phyloP scores from a whole-genome alignment of 2,888 invertebrate species.

The Thereva unica region DNA sequence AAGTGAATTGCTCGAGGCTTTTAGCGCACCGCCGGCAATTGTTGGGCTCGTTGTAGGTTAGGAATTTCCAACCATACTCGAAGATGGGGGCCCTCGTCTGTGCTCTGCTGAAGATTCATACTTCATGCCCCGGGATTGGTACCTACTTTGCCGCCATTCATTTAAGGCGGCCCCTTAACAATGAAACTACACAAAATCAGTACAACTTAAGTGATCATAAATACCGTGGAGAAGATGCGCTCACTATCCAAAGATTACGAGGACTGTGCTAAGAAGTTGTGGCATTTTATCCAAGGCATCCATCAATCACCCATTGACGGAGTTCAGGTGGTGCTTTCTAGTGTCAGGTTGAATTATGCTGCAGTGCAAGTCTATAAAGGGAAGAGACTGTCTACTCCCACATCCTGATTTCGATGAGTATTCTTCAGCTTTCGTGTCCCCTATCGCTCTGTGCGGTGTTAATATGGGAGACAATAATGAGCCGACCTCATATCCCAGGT shows the following conservation, averaged over 20 bases:
- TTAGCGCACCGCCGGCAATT: conserved; percentile 39
- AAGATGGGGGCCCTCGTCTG: not conserved
- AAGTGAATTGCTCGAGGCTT: conserved; percentile 37
- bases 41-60: conserved; percentile 22
- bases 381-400: conserved; percentile 25
- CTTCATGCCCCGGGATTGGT: conserved; percentile 19
- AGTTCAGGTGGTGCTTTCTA: conserved; percentile 21
- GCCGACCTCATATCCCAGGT: not conserved
- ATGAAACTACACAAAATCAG: conserved; percentile 39
- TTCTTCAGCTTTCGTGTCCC: not conserved
- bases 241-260: conserved; percentile 20
- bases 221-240: conserved; percentile 30
- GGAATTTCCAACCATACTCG: conserved; percentile 23
- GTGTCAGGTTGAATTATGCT: conserved; percentile 19
- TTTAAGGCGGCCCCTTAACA: conserved; percentile 34
- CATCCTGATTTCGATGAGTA: conserved; percentile 10
- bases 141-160: conserved; percentile 32
- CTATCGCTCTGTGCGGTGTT: not conserved
- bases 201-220: conserved; percentile 41
- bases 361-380: conserved; percentile 15
- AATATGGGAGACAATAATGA: conserved; percentile 10
- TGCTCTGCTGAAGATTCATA: conserved; percentile 17
- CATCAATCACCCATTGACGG: conserved; percentile 42
- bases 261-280: conserved; percentile 19
- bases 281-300: conserved; percentile 35